These are phyloP conservation scores for Mythimna impura DNA, from an alignment of 2,888 invertebrate species.

Conservation along the genomic window DNA sequence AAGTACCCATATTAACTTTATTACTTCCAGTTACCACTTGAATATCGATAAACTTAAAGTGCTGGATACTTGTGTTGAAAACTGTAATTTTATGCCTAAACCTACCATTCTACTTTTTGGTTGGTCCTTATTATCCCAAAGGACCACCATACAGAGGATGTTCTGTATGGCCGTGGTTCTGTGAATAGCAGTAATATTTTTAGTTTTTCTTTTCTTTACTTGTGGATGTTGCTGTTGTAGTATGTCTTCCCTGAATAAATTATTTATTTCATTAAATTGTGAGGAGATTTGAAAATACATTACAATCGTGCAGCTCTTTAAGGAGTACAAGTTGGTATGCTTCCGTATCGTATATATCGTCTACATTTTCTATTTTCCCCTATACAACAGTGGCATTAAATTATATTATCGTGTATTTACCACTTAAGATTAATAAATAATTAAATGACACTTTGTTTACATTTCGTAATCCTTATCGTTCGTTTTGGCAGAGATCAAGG, in stretches of 20 bases:
- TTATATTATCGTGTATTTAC: slow-evolving; percentile 1
- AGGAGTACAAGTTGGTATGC: neutral
- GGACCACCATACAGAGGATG: neutral
- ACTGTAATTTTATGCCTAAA: neutral
- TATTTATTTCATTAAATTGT: neutral
- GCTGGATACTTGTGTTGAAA: neutral
- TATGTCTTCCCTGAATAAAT: neutral
- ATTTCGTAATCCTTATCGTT: slow-evolving; percentile 37
- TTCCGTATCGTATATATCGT: no score
- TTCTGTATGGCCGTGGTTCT: neutral
- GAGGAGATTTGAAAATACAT: neutral
- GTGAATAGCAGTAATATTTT: neutral
- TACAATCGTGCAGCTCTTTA: neutral
- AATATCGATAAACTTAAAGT: slow-evolving; percentile 7
- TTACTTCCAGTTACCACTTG: slow-evolving; percentile 10
- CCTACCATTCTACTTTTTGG: neutral
- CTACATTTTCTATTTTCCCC: no score
- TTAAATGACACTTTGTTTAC: slow-evolving; percentile 22
- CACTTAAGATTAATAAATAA: neutral
- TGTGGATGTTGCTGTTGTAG: neutral
- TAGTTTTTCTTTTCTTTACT: neutral
- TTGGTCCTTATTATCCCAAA: neutral
- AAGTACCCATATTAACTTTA: slow-evolving; percentile 7
- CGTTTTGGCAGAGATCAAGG: slow-evolving; percentile 1
- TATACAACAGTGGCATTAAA: neutral